These are phyloP conservation scores for Slavum lentiscoides DNA, from an alignment of 2,888 invertebrate genomes.

Conservation along the genomic window DNA sequence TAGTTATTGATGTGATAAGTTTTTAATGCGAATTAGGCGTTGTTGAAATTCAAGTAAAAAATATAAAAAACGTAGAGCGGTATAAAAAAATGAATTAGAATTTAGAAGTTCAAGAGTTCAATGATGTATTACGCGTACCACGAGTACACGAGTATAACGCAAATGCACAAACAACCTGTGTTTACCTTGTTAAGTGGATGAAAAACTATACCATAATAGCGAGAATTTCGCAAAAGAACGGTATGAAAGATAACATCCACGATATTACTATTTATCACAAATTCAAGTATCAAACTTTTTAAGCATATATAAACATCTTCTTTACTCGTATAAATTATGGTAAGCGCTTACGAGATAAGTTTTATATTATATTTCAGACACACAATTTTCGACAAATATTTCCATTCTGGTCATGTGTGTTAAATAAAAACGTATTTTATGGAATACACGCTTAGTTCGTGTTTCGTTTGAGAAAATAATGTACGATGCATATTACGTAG, in stretches of 20 bases:
- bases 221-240: not conserved
- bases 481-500: too few relatives aligned
- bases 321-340: too few relatives aligned
- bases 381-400: too few relatives aligned
- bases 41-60: constrained; percentile 10
- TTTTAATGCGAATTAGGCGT: constrained; percentile 16
- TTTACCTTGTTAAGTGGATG: constrained; percentile 24
- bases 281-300: not conserved
- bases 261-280: not conserved
- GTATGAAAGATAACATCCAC: constrained; percentile 15
- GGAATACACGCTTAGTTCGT: too few relatives aligned
- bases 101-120: constrained; percentile 15
- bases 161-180: constrained; percentile 9
- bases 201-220: constrained; percentile 2
- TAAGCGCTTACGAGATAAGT: too few relatives aligned
- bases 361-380: too few relatives aligned
- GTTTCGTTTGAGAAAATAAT: too few relatives aligned
- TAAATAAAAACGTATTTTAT: too few relatives aligned
- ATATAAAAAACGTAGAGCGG: not conserved
- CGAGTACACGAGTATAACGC: not conserved
- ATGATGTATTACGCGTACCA: constrained; percentile 30
- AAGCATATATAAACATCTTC: not conserved
- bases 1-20: constrained; percentile 25
- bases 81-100: not conserved
- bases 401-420: too few relatives aligned